Conservation (phyloP, 2,888 invertebrate genomes). For the Bellardia pandia region DNA sequence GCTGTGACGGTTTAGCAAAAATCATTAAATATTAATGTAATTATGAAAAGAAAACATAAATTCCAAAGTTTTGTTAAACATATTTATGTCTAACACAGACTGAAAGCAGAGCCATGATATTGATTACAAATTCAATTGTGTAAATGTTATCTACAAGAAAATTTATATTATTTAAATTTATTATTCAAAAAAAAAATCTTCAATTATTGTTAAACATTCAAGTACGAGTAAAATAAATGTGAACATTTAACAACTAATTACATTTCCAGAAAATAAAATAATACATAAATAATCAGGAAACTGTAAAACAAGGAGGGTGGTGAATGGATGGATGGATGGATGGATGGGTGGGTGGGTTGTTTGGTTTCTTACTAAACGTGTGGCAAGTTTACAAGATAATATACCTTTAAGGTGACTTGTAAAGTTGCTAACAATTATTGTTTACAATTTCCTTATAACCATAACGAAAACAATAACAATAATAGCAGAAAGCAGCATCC, state of each 20-base stretch:
- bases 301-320: neutral
- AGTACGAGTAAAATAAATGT: neutral
- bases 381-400: conserved; percentile 67
- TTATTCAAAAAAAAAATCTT: neutral
- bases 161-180: neutral
- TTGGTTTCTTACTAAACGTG: neutral
- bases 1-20: conserved; percentile 62
- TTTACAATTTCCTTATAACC: conserved; percentile 71
- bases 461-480: conserved; percentile 68
- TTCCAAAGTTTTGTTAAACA: conserved; percentile 27
- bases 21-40: conserved; percentile 83
- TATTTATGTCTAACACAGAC: neutral
- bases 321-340: neutral
- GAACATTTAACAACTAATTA: conserved; percentile 20
- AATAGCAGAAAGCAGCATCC: conserved; percentile 47
- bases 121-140: conserved; percentile 19
- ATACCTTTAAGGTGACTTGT: conserved; percentile 71
- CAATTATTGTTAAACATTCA: too few species aligned
- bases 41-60: conserved; percentile 81
- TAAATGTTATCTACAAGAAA: neutral
- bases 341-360: conserved; percentile 3
- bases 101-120: neutral
- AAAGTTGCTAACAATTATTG: conserved; percentile 72
- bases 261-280: neutral
- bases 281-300: conserved; percentile 42